phyloP scores from a whole-genome alignment of 2,888 invertebrate genomes.

The Netelia inedita region DNA sequence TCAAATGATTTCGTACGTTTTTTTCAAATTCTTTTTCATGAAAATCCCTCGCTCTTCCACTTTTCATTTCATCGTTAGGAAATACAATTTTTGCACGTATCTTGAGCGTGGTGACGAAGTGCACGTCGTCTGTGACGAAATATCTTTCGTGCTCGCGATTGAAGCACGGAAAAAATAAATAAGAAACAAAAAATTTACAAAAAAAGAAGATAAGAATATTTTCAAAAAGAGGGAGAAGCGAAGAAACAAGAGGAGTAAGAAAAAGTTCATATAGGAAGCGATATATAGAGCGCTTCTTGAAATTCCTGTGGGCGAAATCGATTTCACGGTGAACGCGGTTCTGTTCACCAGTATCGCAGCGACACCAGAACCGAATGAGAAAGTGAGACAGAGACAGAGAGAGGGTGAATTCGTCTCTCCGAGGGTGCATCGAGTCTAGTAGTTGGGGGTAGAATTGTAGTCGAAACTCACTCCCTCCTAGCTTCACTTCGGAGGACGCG shows the following conservation, averaged over 20 bases:
- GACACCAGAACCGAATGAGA: slow-evolving; percentile 35
- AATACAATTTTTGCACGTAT: too few relatives aligned
- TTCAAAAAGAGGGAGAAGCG: not conserved
- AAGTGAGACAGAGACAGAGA: slow-evolving; percentile 35
- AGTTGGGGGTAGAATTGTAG: slow-evolving; percentile 22
- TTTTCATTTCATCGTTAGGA: too few relatives aligned
- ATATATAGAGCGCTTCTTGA: slow-evolving; percentile 44
- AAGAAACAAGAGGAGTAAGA: slow-evolving; percentile 18
- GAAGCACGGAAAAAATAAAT: slow-evolving; percentile 24
- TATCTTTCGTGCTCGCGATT: not conserved
- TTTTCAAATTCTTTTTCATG: too few relatives aligned
- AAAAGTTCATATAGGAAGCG: slow-evolving; percentile 23
- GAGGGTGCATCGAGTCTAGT: slow-evolving; percentile 15
- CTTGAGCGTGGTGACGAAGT: too few relatives aligned
- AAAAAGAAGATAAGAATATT: not conserved
- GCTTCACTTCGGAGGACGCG: slow-evolving; percentile 52
- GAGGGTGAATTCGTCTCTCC: too few relatives aligned
- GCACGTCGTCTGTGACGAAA: not conserved
- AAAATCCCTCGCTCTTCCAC: too few relatives aligned
- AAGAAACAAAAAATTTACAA: not conserved
- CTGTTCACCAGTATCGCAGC: slow-evolving; percentile 49
- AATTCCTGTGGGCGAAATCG: slow-evolving; percentile 72
- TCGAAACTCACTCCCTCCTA: slow-evolving; percentile 44
- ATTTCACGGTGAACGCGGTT: slow-evolving; percentile 76
- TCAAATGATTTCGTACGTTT: too few relatives aligned